Conservation (phyloP, 2,888 invertebrate species). For the Chaitophorus viminalis region DNA sequence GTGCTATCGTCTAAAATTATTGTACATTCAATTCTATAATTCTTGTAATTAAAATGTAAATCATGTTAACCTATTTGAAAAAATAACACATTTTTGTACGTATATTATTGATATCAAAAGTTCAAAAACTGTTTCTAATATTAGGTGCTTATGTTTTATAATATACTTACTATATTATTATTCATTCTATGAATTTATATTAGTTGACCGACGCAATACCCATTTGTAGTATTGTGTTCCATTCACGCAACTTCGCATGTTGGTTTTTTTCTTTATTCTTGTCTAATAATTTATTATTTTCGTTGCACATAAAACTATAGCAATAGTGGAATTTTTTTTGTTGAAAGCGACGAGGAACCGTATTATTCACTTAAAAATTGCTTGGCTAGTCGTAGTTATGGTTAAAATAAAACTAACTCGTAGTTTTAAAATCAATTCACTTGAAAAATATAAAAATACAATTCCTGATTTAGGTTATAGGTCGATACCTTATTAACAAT, state of each 20-base stretch:
- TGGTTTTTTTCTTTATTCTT: not conserved
- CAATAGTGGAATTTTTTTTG: not conserved
- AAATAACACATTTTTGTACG: not conserved
- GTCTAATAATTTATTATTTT: conserved; percentile 26
- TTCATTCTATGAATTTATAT: conserved; percentile 35
- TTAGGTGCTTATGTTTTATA: not conserved
- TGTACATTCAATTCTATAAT: not conserved
- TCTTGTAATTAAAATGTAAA: not conserved
- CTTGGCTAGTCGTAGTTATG: not conserved
- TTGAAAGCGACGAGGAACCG: not conserved
- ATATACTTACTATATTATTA: not conserved
- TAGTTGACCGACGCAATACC: not conserved
- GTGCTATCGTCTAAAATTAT: not conserved
- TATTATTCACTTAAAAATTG: not conserved
- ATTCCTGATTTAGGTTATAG: not conserved
- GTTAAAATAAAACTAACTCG: not conserved
- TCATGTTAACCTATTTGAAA: not conserved
- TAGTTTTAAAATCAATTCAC: not conserved
- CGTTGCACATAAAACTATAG: not conserved
- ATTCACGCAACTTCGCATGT: conserved; percentile 44
- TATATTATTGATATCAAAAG: not conserved
- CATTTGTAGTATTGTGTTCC: not conserved
- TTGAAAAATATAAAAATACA: not conserved
- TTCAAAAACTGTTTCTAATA: not conserved
- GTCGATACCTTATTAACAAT: not conserved